Evolutionary conservation across 1,140 invertebrate genomes (phyloP).

Genomic region (Cylas formicarius): DNA sequence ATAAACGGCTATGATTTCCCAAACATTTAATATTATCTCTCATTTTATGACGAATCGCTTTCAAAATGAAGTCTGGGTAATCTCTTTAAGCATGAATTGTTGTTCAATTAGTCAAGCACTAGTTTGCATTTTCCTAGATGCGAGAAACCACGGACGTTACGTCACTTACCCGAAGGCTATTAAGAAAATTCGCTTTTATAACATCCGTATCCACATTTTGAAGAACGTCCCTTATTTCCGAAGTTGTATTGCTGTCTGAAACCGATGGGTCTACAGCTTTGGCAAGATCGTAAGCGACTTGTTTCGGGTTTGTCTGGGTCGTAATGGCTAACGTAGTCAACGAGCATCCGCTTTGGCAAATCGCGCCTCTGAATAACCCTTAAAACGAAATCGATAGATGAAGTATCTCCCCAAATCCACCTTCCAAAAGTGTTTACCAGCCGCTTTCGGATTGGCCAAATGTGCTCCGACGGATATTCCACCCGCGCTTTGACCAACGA

Average conservation of each 20-base stretch:
- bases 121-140: too few species aligned
- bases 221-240: constrained; percentile 4
- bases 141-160: too few species aligned
- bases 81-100: too few species aligned
- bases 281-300: constrained; percentile 7
- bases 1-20: too few species aligned
- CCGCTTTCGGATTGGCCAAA: constrained; percentile 46
- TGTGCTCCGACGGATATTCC: constrained; percentile 44
- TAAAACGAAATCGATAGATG: background rate
- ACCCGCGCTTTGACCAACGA: constrained; percentile 52
- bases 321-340: too few species aligned
- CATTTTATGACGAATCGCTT: too few species aligned
- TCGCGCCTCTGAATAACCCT: constrained; percentile 13
- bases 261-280: constrained; percentile 3
- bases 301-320: background rate
- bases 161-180: too few species aligned
- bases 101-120: too few species aligned
- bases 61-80: too few species aligned
- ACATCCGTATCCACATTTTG: background rate
- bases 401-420: background rate
- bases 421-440: constrained; percentile 27
- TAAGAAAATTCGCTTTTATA: background rate
- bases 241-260: background rate
- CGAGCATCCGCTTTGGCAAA: too few species aligned
- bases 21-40: too few species aligned